Evolutionary conservation across 2,797 vertebrate genomes (phyloP).

Genomic region (Pantherophis vulpinus): DNA sequence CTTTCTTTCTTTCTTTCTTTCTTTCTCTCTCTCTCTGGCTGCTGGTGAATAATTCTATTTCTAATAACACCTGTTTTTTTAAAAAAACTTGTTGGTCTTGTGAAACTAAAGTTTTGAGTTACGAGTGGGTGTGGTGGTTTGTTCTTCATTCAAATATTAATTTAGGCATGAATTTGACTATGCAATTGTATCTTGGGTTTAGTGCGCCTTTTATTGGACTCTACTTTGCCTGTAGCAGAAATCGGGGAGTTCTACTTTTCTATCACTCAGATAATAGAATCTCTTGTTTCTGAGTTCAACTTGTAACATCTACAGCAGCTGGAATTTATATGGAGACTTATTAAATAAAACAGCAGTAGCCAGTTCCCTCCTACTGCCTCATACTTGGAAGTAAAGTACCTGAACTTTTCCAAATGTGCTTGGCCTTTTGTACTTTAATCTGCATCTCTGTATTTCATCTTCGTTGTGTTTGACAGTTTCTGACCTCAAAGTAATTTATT

Average conservation of each 20-base stretch:
- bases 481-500: constrained; percentile 72
- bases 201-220: constrained; percentile 36
- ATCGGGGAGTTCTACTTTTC: constrained; percentile 40
- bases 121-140: not conserved
- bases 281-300: constrained; percentile 64
- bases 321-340: constrained; percentile 70
- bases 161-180: not conserved
- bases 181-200: constrained; percentile 10
- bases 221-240: constrained; percentile 28
- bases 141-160: not conserved
- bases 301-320: constrained; percentile 72
- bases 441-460: constrained; percentile 68
- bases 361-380: constrained; percentile 66
- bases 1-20: too few species aligned
- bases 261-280: constrained; percentile 50
- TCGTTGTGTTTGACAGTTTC: constrained; percentile 67
- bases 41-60: constrained; percentile 26
- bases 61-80: constrained; percentile 1
- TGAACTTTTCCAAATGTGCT: constrained; percentile 62
- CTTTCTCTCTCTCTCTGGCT: not conserved
- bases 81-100: constrained; percentile 10
- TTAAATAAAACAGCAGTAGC: constrained; percentile 76
- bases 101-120: constrained; percentile 23
- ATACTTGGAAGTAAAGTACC: constrained; percentile 63
- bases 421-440: constrained; percentile 64